A percentile compares a stretch with the other conserved stretches of the same genome.
phyloP scores from a whole-genome alignment of 2,888 invertebrate genomes.

The Belgica antarctica region DNA sequence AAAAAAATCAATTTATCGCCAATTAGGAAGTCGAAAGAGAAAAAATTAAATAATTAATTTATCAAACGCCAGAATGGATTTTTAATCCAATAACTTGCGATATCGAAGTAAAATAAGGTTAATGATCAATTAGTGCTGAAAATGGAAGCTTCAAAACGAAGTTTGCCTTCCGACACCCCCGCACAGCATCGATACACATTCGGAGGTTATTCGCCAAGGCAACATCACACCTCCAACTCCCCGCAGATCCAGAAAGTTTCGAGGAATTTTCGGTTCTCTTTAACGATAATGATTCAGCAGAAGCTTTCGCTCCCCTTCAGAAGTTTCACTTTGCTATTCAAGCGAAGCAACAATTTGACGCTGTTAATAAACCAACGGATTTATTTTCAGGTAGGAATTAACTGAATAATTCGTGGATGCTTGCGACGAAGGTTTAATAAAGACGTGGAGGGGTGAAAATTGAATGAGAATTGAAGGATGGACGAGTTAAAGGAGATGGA shows the following conservation, averaged over 20 bases:
- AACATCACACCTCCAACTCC: conserved; percentile 15
- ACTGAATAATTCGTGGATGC: no score
- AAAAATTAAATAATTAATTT: conserved; percentile 20
- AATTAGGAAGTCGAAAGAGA: not conserved
- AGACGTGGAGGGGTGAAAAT: no score
- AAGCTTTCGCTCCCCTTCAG: no score
- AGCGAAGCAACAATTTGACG: no score
- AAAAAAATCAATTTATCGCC: not conserved
- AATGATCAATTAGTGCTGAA: conserved; percentile 23
- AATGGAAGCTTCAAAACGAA: not conserved
- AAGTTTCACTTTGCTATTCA: no score
- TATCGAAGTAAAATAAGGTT: conserved; percentile 1
- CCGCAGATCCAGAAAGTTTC: not conserved
- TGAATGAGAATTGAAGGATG: no score
- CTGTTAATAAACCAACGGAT: no score
- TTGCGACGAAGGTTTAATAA: no score
- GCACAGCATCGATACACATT: conserved; percentile 1
- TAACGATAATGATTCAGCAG: not conserved
- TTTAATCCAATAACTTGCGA: conserved; percentile 11
- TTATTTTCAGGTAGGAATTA: no score
- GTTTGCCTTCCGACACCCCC: not conserved
- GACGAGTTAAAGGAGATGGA: no score
- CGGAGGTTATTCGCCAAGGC: not conserved
- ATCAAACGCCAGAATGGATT: conserved; percentile 17
- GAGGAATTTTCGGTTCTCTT: not conserved